phyloP scores from a whole-genome alignment of 2,797 vertebrate genomes.

The Myripristis jacobus region DNA sequence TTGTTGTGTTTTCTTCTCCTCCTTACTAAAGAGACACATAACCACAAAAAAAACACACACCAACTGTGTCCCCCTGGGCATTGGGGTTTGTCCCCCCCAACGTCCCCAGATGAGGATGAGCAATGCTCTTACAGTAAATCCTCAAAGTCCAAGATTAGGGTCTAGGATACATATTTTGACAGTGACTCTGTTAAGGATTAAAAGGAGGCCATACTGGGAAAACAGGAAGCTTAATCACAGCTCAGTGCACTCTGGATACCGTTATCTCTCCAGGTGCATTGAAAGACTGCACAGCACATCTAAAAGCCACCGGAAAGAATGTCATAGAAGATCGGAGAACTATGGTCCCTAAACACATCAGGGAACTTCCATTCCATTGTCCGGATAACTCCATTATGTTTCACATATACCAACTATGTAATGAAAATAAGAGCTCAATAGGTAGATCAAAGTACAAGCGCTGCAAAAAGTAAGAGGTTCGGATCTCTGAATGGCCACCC shows the following conservation, averaged over 20 bases:
- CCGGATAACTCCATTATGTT: slow-evolving; percentile 61
- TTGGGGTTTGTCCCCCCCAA: slow-evolving; percentile 53
- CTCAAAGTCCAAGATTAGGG: slow-evolving; percentile 51
- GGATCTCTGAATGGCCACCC: neutral
- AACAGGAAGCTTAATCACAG: slow-evolving; percentile 73
- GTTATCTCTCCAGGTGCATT: slow-evolving; percentile 76
- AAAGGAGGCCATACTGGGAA: slow-evolving; percentile 53
- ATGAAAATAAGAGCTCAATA: slow-evolving; percentile 55
- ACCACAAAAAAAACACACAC: slow-evolving; percentile 56
- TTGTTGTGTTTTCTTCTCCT: slow-evolving; percentile 78
- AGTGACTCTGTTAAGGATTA: slow-evolving; percentile 57
- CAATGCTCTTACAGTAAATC: slow-evolving; percentile 66
- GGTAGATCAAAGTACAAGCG: slow-evolving; percentile 25
- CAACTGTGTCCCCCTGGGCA: slow-evolving; percentile 46
- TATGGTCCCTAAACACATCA: slow-evolving; percentile 64
- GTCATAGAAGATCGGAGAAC: slow-evolving; percentile 43
- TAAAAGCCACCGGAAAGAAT: slow-evolving; percentile 57
- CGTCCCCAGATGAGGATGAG: slow-evolving; percentile 58
- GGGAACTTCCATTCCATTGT: slow-evolving; percentile 80
- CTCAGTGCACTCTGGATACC: slow-evolving; percentile 59
- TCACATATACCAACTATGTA: slow-evolving; percentile 52
- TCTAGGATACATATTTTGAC: slow-evolving; percentile 50
- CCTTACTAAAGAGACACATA: slow-evolving; percentile 67
- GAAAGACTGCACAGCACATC: slow-evolving; percentile 63
- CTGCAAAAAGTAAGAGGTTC: neutral